Evolutionary conservation across 1,140 invertebrate genomes (phyloP).

Genomic region (Drosophila serrata): DNA sequence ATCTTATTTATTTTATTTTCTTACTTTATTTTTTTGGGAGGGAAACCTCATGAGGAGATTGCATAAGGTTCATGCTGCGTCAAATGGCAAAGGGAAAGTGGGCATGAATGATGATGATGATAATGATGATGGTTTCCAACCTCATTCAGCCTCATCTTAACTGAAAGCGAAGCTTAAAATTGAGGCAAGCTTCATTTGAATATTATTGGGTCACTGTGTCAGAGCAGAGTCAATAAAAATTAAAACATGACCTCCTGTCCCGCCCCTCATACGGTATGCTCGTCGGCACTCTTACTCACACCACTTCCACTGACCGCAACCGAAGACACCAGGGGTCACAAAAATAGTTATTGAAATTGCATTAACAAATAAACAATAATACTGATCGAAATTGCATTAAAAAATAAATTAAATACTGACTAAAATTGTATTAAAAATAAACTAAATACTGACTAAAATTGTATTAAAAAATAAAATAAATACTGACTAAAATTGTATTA

Average conservation of each 20-base stretch:
- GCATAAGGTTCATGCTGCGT: conserved; percentile 43
- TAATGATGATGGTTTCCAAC: conserved; percentile 10
- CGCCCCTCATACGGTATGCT: background rate
- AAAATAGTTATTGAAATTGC: background rate
- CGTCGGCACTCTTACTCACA: conserved; percentile 19
- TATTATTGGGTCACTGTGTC: conserved; percentile 81
- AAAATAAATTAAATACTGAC: background rate
- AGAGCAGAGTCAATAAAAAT: conserved; percentile 64
- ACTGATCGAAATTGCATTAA: too few relatives aligned
- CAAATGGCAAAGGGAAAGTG: conserved; percentile 55
- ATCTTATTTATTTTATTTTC: conserved; percentile 6
- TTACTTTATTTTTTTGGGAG: conserved; percentile 10
- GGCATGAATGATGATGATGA: conserved; percentile 2
- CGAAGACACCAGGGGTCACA: conserved; percentile 1
- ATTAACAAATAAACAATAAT: too few relatives aligned
- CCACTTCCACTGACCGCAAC: background rate
- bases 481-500: too few relatives aligned
- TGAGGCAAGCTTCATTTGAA: conserved; percentile 49
- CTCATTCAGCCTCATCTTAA: background rate
- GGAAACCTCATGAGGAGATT: conserved; percentile 34
- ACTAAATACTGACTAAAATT: background rate
- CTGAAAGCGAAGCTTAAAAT: conserved; percentile 1
- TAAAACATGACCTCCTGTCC: conserved; percentile 36
- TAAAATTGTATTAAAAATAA: too few relatives aligned
- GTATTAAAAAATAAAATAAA: too few relatives aligned